phyloP scores from a whole-genome alignment of 2,113 vertebrate species.

The Cercocebus atys region DNA sequence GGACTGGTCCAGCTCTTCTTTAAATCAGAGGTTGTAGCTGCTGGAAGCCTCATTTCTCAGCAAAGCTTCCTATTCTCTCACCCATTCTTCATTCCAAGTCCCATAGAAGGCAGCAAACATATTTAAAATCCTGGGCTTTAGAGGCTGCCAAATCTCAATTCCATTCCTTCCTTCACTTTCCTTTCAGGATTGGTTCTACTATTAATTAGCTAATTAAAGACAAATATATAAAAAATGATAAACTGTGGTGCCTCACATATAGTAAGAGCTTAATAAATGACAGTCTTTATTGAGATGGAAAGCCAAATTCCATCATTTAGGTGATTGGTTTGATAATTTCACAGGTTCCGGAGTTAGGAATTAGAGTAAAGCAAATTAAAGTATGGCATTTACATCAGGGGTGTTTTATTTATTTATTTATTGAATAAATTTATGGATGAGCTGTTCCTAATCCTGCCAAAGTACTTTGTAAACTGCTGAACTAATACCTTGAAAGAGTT shows the following conservation, averaged over 20 bases:
- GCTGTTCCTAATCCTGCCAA: background rate
- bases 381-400: accelerated
- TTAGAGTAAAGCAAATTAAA: background rate
- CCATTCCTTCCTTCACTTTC: background rate
- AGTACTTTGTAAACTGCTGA: background rate
- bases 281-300: background rate
- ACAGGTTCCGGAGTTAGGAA: background rate
- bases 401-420: background rate
- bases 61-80: background rate
- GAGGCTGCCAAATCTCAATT: background rate
- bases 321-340: background rate
- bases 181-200: background rate
- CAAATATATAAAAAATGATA: background rate
- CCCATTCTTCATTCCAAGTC: background rate
- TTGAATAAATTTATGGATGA: background rate
- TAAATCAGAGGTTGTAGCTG: background rate
- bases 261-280: background rate
- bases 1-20: background rate
- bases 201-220: background rate
- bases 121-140: background rate
- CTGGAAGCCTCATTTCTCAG: background rate
- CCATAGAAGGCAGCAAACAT: background rate
- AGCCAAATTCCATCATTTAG: background rate
- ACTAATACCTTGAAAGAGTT: background rate
- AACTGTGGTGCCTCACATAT: background rate